Evolutionary conservation across 2,888 invertebrate species (phyloP), one percentile per base, ranked within the genome.

Genomic region (Dasypogon diadema): DNA sequence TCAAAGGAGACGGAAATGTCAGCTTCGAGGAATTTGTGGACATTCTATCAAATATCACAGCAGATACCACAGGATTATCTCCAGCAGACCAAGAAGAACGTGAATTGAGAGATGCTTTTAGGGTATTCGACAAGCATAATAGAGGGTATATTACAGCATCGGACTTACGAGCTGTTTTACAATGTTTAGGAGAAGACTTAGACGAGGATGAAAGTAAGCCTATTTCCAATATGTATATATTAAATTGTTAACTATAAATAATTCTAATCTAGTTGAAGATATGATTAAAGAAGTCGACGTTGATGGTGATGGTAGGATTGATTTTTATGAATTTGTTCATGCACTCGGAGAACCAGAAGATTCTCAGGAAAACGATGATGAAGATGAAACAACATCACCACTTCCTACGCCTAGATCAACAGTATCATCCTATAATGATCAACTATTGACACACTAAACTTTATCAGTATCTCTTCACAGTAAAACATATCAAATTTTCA

Each of bases 281-380:
- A 97, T 97, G 96, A 97, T 97, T 83, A 95, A 96, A 83, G 97
- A 97, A 87, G 97, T 97, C 5, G 97, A 97, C 83, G 94, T 96
- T 1, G 96, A 97, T 84, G 96, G 97, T 1, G 97, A 97, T 84
- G 97, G 97, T 1, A 90, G 95, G 79, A 97, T 97, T 82, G 96
- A 97, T 86, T 97, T 96, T 86, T 93, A 96, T 83, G 97, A 96
- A 93, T 87, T 87, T 77, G 95, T 93, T 1, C 91, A 94, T 81
- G 95, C 95, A 0, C 88, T 95, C 4, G 95, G 95, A 0, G 94
- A 95, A 84, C 94, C 95, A 0, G 93, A 93, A 83, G 93, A 94
- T 81, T 92, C 92, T 24, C 91, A 91, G 80, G 91, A 91, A 56
- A 92, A 91, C 63, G 93, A 93, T 46, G 94, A 93, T 37, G 90